Evolutionary conservation across 2,113 vertebrate species (phyloP).

Genomic region (Lucifuga dentata): DNA sequence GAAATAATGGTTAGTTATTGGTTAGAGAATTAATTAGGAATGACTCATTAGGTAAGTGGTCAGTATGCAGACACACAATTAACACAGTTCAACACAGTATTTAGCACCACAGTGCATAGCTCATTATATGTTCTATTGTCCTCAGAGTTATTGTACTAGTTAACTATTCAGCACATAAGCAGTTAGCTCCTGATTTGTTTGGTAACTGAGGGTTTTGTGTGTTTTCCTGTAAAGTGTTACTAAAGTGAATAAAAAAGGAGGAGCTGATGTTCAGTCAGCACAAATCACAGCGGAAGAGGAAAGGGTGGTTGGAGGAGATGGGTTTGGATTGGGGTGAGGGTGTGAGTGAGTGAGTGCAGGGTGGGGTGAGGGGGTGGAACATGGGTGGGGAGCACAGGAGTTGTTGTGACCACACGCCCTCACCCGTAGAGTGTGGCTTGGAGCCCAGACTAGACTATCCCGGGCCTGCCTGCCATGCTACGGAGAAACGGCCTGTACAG

Average conservation of each 20-base stretch:
- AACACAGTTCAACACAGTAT: too few species aligned
- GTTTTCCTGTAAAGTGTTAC: too few species aligned
- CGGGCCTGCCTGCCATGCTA: constrained; percentile 51
- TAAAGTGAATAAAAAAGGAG: background rate
- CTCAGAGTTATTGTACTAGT: too few species aligned
- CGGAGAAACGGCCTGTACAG: constrained; percentile 61
- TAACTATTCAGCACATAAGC: too few species aligned
- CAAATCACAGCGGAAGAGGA: constrained; percentile 34
- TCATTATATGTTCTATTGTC: too few species aligned
- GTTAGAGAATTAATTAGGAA: too few species aligned
- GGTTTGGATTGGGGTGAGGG: constrained; percentile 28
- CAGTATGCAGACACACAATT: too few species aligned
- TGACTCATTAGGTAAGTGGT: too few species aligned
- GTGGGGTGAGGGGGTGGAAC: background rate
- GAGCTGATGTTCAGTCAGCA: background rate
- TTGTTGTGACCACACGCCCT: constrained; percentile 67
- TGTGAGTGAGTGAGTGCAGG: background rate
- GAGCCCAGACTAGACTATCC: constrained; percentile 69
- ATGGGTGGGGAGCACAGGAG: constrained; percentile 22
- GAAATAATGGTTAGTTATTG: too few species aligned
- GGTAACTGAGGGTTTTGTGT: too few species aligned
- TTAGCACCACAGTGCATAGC: too few species aligned
- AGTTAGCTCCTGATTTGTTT: too few species aligned
- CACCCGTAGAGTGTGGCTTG: constrained; percentile 72
- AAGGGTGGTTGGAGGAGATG: constrained; percentile 25